Evolutionary conservation across 1,140 invertebrate species (phyloP).

Genomic region (Listronotus bonariensis): DNA sequence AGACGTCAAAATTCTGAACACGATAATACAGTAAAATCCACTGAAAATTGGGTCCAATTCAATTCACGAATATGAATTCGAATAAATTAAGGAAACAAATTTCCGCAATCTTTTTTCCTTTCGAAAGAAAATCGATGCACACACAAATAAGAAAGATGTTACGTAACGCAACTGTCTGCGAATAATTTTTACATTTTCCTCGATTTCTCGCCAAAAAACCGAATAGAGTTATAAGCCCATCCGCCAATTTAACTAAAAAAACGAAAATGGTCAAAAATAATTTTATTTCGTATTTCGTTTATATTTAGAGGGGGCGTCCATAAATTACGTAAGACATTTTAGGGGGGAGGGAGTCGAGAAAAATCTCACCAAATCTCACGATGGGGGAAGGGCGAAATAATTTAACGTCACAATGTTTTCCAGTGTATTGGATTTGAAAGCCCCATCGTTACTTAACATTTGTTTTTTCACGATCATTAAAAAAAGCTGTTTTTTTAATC

Average conservation of each 20-base stretch:
- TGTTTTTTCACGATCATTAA: too few species aligned
- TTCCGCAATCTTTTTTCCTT: background rate
- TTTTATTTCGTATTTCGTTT: background rate
- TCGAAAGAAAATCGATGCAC: conserved; percentile 1
- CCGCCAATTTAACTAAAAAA: background rate
- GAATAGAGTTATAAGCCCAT: background rate
- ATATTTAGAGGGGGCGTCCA: too few species aligned
- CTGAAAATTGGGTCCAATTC: conserved; percentile 2
- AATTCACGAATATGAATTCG: conserved; percentile 10
- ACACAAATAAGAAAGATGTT: conserved; percentile 3
- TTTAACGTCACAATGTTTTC: too few species aligned
- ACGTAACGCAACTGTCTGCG: background rate
- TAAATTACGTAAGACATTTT: too few species aligned
- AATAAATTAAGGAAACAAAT: conserved; percentile 6
- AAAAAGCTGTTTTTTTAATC: too few species aligned
- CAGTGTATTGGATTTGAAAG: too few species aligned
- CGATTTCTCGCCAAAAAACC: background rate
- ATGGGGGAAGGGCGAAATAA: too few species aligned
- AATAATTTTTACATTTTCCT: background rate
- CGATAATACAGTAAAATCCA: conserved; percentile 3
- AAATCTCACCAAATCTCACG: too few species aligned
- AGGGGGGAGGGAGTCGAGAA: too few species aligned
- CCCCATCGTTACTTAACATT: too few species aligned
- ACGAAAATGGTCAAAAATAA: background rate
- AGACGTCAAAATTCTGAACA: background rate